phyloP scores from a whole-genome alignment of 92 coral and sea anemone species.

The Siderastrea siderea region DNA sequence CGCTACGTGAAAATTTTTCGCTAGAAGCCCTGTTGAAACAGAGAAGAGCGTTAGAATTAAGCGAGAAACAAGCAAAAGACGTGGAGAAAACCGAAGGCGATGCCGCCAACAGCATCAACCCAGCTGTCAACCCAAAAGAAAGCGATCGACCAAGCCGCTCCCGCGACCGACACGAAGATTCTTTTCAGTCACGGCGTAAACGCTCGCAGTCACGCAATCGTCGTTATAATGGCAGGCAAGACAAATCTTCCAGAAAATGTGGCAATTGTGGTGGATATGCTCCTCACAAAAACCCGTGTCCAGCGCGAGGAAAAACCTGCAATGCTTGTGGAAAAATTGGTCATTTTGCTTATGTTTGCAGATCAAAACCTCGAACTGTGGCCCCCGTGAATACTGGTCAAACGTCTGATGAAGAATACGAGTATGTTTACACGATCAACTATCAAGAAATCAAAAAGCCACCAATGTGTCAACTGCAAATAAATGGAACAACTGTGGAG shows the following conservation, averaged over 20 bases:
- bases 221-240: not conserved
- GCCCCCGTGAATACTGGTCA: not conserved
- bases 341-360: slow-evolving; percentile 64
- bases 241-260: slow-evolving; percentile 16
- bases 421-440: slow-evolving; percentile 52
- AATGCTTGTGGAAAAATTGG: slow-evolving; percentile 63
- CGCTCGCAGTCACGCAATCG: slow-evolving; percentile 16
- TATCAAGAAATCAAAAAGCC: slow-evolving; percentile 42
- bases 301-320: slow-evolving; percentile 65
- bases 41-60: slow-evolving; percentile 60
- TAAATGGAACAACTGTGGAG: slow-evolving; percentile 42
- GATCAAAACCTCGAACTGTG: slow-evolving; percentile 39
- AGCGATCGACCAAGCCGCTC: slow-evolving; percentile 12
- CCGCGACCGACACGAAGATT: not conserved
- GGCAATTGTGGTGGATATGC: slow-evolving; percentile 67
- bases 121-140: slow-evolving; percentile 6
- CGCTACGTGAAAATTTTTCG: slow-evolving; percentile 53
- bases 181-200: not conserved
- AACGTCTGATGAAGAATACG: slow-evolving; percentile 53
- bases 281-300: slow-evolving; percentile 53
- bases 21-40: slow-evolving; percentile 44
- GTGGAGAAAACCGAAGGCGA: slow-evolving; percentile 36
- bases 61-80: slow-evolving; percentile 47
- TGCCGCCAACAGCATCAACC: slow-evolving; percentile 24
- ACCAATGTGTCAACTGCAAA: slow-evolving; percentile 58